Evolutionary conservation across 2,888 invertebrate genomes (phyloP).

Genomic region (Hirtodrosophila cameraria): DNA sequence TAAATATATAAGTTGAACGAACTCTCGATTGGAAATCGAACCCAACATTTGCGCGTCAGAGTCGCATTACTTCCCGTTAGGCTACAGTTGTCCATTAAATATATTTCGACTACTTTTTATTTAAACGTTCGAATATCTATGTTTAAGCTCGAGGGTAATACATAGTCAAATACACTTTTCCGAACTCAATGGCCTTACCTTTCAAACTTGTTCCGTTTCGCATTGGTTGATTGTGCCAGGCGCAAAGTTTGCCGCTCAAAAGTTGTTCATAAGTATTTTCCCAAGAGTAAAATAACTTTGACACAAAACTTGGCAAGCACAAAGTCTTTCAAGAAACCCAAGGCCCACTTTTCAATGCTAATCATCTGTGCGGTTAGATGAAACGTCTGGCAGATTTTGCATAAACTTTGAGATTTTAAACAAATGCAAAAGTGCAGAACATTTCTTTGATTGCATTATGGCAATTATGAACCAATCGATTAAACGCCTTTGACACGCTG

Average conservation of each 20-base stretch:
- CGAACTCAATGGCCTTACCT: conserved; percentile 32
- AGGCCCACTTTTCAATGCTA: conserved; percentile 43
- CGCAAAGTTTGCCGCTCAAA: conserved; percentile 65
- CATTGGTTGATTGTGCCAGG: conserved; percentile 58
- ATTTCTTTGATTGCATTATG: conserved; percentile 15
- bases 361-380: conserved; percentile 36
- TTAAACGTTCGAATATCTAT: no score
- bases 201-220: conserved; percentile 43
- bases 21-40: no score
- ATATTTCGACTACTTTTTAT: no score
- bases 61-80: no score
- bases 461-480: conserved; percentile 20
- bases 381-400: conserved; percentile 21
- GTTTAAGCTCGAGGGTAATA: conserved; percentile 1
- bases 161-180: neutral
- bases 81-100: no score
- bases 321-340: conserved; percentile 32
- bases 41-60: no score
- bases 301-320: conserved; percentile 48
- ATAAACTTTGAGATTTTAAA: conserved; percentile 15
- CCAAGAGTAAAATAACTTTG: conserved; percentile 69
- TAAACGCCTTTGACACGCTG: neutral
- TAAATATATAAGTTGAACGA: no score
- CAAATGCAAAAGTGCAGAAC: conserved; percentile 8
- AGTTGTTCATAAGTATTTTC: conserved; percentile 64